phyloP scores from a whole-genome alignment of 2,113 vertebrate genomes.

The Telmatochromis sp. region DNA sequence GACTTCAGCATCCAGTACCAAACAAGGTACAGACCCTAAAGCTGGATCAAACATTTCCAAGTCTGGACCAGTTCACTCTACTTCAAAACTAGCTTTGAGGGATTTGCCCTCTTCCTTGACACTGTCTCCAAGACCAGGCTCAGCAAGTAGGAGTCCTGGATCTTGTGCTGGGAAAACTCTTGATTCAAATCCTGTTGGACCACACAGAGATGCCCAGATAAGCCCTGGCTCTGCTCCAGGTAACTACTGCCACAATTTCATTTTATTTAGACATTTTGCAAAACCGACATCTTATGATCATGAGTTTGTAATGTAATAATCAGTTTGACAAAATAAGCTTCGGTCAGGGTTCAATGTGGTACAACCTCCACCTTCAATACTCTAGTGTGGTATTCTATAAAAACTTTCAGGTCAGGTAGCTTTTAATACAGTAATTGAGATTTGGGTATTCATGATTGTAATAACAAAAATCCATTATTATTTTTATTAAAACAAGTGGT shows the following conservation, averaged over 20 bases:
- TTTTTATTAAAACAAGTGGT: background rate
- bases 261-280: background rate
- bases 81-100: background rate
- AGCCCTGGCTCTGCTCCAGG: conserved; percentile 18
- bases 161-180: background rate
- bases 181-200: background rate
- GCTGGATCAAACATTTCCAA: background rate
- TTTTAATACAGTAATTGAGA: background rate
- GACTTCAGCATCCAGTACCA: background rate
- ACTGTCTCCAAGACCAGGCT: background rate
- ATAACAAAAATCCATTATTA: background rate
- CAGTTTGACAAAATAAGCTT: background rate
- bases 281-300: background rate
- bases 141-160: background rate
- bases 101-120: background rate
- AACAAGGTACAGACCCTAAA: background rate
- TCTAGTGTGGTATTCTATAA: background rate
- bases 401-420: background rate
- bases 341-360: background rate
- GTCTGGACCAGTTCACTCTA: background rate
- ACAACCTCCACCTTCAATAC: background rate
- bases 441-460: background rate
- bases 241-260: background rate
- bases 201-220: background rate
- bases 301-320: background rate